Evolutionary conservation across 1,140 invertebrate genomes (phyloP), one percentile per base, ranked within the genome.

Genomic region (Procambarus virginalis): DNA sequence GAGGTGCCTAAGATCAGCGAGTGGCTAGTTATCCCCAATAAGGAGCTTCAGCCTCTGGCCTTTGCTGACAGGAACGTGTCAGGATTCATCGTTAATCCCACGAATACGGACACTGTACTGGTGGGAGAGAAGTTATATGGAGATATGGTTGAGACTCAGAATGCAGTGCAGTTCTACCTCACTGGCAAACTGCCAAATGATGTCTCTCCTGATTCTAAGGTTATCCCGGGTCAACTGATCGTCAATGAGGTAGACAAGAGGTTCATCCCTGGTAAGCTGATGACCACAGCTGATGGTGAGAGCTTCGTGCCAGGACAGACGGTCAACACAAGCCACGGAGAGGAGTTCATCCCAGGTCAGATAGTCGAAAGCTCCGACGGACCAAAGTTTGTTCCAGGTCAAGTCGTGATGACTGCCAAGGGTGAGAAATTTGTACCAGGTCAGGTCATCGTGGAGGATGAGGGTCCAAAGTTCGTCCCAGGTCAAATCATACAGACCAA

Each of bases 251-350:
- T 95, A 85, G 96, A 96, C 2, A 96, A 96, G 93, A 95, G 96
- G 89, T 96, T 97, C 93, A 94, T 95, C 20, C 95, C 95, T 2
- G 95, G 95, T 4, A 95, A 95, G 92, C 95, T 95, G 0, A 94
- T 95, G 4, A 94, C 95, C 82, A 95, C 95, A 0, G 93, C 93
- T 20, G 93, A 93, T 46, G 95, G 95, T 73, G 94, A 95, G 14
- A 95, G 96, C 94, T 96, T 96, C 93, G 96, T 96, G 17, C 96
- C 96, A 46, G 96, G 96, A 2, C 95, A 96, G 94, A 95, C 96
- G 83, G 95, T 96, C 2, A 96, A 96, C 91, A 96, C 96, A 0
- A 94, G 95, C 91, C 95, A 94, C 64, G 95, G 95, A 2, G 96
- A 96, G 93, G 95, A 96, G 91, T 96, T 97, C 93, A 94, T 95